phyloP scores from a whole-genome alignment of 2,888 invertebrate genomes.

The Cynaeus angustus region DNA sequence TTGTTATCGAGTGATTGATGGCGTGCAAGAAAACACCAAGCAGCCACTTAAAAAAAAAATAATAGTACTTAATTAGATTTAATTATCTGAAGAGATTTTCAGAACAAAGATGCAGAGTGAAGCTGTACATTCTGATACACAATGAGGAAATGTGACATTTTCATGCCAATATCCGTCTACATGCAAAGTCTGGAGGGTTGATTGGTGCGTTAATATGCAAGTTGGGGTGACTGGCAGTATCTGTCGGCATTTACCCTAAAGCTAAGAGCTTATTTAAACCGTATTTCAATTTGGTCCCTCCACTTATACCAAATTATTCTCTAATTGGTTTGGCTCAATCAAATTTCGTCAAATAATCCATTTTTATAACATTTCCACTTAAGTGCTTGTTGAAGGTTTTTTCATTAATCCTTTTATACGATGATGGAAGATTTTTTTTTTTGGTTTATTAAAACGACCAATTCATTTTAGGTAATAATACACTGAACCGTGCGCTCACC shows the following conservation, averaged over 20 bases:
- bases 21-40: not conserved
- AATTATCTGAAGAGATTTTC: no score
- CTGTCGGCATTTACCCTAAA: slow-evolving; percentile 64
- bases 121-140: not conserved
- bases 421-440: slow-evolving; percentile 26
- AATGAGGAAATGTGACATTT: slow-evolving; percentile 44
- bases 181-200: slow-evolving; percentile 38
- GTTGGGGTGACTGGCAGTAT: slow-evolving; percentile 68
- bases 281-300: slow-evolving; percentile 66
- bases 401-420: slow-evolving; percentile 12
- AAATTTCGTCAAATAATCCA: slow-evolving; percentile 38
- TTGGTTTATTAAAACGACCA: slow-evolving; percentile 26
- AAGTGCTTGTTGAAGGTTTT: not conserved
- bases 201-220: slow-evolving; percentile 56
- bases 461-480: slow-evolving; percentile 42
- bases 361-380: slow-evolving; percentile 20
- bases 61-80: no score
- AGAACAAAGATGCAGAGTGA: not conserved
- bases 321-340: slow-evolving; percentile 41
- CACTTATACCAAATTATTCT: slow-evolving; percentile 45
- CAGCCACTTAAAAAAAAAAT: slow-evolving; percentile 6
- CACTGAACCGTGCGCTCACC: slow-evolving; percentile 13
- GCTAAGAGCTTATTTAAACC: slow-evolving; percentile 67
- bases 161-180: slow-evolving; percentile 32
- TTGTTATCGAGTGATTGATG: slow-evolving; percentile 48